Evolutionary conservation across 35 echinoderm and acorn worm genomes (phyloP), one percentile per base, ranked within the genome.

Genomic region (Lytechinus variegatus): DNA sequence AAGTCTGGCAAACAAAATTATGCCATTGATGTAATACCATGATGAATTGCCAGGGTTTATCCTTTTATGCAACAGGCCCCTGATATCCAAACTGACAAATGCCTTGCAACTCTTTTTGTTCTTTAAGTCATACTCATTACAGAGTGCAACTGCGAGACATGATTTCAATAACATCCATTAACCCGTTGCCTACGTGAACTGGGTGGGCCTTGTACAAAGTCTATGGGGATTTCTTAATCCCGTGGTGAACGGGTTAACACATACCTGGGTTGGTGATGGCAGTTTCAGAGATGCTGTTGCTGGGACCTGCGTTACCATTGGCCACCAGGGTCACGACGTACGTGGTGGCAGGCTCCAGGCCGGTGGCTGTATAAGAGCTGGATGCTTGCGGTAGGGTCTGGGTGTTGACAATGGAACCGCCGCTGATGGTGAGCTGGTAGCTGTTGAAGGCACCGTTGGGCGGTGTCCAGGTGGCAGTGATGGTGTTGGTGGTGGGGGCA

Each of bases 381-480:
- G 52, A 29, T 3, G 53, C n/a, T 4, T 33, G 27, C 16, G 92
- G 92, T 57, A 93, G 54, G 3, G 92, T 57, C 54, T 93, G 11
- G 54, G 54, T 57, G 53, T 54, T 57, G 92, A 57, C n/a, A 9
- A 11, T 57, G 55, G 92, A 54, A 13, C 28, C 52, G 21, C 29
- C 9, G 54, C 53, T 54, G 53, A 93, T 24, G 54, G 92, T 93
- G 13, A 93, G 16, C 92, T 93, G 92, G 92, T 93, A 93, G 52
- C 53, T 57, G 92, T 93, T 57, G 54, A 93, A 93, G 52, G 92
- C 28, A 54, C 92, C 92, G 14, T 27, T 57, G 13, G 92, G 92
- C 8, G 92, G 92, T 54, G 92, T 57, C 92, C 92, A 93, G 92
- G 53, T 55, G 21, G 54, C 54, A 0, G 55, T 57, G 92, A 93